These are phyloP conservation scores for Micrastur ruficollis DNA, from an alignment of 2,797 vertebrate species.

Conservation along the genomic window DNA sequence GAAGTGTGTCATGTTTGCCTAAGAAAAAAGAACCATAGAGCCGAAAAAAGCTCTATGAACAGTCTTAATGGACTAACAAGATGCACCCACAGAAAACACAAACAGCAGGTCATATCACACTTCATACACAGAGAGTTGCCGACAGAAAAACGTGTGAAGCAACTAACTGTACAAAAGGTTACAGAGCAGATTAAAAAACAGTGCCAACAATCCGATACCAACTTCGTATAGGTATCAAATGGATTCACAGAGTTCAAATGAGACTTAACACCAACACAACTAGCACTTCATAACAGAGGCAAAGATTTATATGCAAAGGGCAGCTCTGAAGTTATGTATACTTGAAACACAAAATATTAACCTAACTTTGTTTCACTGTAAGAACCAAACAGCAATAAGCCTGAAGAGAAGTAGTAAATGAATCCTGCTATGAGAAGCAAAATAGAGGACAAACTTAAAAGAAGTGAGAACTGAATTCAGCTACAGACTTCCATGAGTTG, in stretches of 20 bases:
- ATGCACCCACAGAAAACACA: neutral
- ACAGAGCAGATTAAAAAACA: neutral
- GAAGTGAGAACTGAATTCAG: slow-evolving; percentile 1
- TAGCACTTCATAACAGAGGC: neutral
- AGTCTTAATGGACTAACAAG: neutral
- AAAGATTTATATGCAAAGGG: neutral
- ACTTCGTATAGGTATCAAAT: neutral
- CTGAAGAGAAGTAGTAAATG: neutral
- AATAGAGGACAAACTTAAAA: neutral
- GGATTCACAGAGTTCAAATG: neutral
- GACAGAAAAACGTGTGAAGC: neutral
- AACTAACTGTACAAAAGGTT: neutral
- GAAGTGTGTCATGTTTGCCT: neutral
- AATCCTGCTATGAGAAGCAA: neutral
- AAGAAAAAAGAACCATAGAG: neutral
- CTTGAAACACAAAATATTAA: neutral
- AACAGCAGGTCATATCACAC: neutral
- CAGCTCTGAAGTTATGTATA: neutral
- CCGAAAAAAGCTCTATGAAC: neutral
- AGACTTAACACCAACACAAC: neutral
- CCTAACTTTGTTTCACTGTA: neutral
- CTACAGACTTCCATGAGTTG: neutral
- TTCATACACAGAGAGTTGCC: neutral
- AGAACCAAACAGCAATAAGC: neutral
- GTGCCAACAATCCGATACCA: neutral